Conservation (phyloP, 2,888 invertebrate genomes). For the Dynastes maya region DNA sequence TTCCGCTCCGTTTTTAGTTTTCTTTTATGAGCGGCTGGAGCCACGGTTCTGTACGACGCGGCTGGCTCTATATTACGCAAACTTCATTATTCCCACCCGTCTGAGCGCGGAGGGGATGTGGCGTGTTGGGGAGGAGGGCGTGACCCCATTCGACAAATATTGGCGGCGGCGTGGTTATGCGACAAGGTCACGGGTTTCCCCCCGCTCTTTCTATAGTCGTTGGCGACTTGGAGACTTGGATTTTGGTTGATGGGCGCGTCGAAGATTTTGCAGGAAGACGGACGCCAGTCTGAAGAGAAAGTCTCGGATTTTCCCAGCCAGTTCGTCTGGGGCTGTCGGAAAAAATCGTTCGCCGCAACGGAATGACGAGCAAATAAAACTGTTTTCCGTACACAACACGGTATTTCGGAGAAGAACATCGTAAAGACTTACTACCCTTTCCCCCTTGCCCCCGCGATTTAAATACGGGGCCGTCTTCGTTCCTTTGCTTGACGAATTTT, state of each 20-base stretch:
- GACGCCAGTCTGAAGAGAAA: conserved; percentile 37
- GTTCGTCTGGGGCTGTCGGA: conserved; percentile 3
- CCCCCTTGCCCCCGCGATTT: too few relatives aligned
- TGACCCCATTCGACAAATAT: conserved; percentile 25
- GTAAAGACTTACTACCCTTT: too few relatives aligned
- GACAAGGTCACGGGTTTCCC: conserved; percentile 34
- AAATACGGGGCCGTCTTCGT: too few relatives aligned
- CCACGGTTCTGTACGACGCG: conserved; percentile 26
- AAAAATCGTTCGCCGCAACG: conserved; percentile 14
- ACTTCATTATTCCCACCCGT: conserved; percentile 36
- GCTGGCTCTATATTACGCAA: conserved; percentile 35
- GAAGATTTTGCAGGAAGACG: conserved; percentile 36
- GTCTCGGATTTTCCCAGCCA: conserved; percentile 41
- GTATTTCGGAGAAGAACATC: not conserved
- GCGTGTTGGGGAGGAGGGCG: not conserved
- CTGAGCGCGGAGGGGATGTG: not conserved
- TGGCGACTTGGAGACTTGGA: conserved; percentile 12
- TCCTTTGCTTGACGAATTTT: not conserved
- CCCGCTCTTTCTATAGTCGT: not conserved
- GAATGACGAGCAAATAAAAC: conserved; percentile 23
- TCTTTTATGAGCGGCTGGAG: conserved; percentile 44
- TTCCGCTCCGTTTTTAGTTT: conserved; percentile 39
- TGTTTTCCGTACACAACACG: conserved; percentile 13
- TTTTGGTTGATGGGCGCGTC: conserved; percentile 22
- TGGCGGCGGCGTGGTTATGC: conserved; percentile 28